Base-by-base conservation (phyloP, 1,140 invertebrate genomes). In the Diorhabda elongata region DNA sequence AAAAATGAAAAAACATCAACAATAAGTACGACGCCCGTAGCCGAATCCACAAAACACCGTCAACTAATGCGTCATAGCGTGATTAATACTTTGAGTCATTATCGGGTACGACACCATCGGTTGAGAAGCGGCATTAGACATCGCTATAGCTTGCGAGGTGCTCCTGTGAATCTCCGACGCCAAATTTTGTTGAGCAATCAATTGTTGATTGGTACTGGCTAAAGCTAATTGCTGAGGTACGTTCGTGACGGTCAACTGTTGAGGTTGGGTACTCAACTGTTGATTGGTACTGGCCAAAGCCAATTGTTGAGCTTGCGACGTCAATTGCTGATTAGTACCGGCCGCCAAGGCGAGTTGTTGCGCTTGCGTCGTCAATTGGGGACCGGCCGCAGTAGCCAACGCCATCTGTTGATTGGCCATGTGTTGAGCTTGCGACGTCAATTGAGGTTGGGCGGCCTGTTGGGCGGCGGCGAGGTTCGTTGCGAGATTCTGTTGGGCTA, bases 81-180 rank as follows among this genome's bases (percentile, higher is more conserved):
- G 78, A 61, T 73, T 77, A 11, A 79, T 75, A 67, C 77, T 80
- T 67, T 89, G 88, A 42, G 88, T 88, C 84, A 90, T 88, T 61
- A 91, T 90, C 8, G 90, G 90, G 79, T 90, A 91, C 7, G 90
- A 90, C 52, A 91, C 87, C 63, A 91, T 83, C 2, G 88, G 84
- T 26, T 86, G 86, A 0, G 83, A 83, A 4, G 84, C 79, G 4
- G 84, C 79, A 69, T 84, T 85, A 3, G 85, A 86, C 80, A 86
- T 84, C 2, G 84, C 84, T 0, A 86, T 80, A 42, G 84, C 80
- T 75, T 82, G 81, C 45, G 81, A 82, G 5, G 81, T 82, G 58
- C 72, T 79, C 42, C 78, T 64, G 68, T 80, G 79, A 64, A 81
- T 59, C 65, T 79, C 62, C 1, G 79, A 75, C 1, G 78, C 75